phyloP scores from a whole-genome alignment of 2,797 vertebrate species.

The Pitangus sulphuratus region DNA sequence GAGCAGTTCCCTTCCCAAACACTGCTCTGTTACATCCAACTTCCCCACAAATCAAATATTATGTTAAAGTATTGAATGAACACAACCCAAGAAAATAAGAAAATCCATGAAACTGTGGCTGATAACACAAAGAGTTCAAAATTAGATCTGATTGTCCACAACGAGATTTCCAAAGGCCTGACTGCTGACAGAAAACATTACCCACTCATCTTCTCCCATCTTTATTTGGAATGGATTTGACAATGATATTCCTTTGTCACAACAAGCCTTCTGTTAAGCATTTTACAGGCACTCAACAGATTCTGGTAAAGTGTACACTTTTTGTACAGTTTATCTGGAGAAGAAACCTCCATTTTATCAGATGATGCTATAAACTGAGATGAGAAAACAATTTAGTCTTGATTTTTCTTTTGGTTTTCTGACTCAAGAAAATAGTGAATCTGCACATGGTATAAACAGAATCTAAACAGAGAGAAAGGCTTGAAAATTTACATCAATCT shows the following conservation, averaged over 20 bases:
- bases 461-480: neutral
- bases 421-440: slow-evolving; percentile 25
- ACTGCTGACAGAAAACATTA: slow-evolving; percentile 71
- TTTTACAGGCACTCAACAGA: slow-evolving; percentile 61
- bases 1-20: neutral
- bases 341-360: slow-evolving; percentile 71
- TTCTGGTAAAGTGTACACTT: slow-evolving; percentile 69
- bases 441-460: slow-evolving; percentile 19
- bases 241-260: slow-evolving; percentile 72
- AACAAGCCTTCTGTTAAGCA: slow-evolving; percentile 59
- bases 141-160: slow-evolving; percentile 47
- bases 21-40: neutral
- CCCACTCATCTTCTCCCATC: slow-evolving; percentile 59
- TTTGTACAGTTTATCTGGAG: slow-evolving; percentile 60
- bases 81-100: neutral
- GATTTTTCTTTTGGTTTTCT: slow-evolving; percentile 11
- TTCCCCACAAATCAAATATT: neutral
- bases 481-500: neutral
- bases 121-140: slow-evolving; percentile 21
- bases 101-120: neutral
- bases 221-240: slow-evolving; percentile 73
- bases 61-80: neutral
- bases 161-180: slow-evolving; percentile 66
- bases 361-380: slow-evolving; percentile 57
- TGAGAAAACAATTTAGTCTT: slow-evolving; percentile 34